Evolutionary conservation across 2,888 invertebrate species (phyloP).

Genomic region (Amphipyra tragopoginis): DNA sequence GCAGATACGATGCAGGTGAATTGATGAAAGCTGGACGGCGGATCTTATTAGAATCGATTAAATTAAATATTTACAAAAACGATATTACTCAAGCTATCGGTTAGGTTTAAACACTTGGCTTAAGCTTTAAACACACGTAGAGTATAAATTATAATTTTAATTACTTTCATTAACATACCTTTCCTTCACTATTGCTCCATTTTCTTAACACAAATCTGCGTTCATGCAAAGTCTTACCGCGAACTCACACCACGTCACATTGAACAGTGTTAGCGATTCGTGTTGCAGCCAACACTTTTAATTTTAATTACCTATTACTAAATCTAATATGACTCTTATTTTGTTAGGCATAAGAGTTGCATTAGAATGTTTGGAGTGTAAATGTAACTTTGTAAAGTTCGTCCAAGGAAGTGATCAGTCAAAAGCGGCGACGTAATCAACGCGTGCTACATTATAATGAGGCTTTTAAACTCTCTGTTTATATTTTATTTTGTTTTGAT

Average conservation of each 20-base stretch:
- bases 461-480: conserved; percentile 65
- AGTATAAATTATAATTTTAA: conserved; percentile 40
- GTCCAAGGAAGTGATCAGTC: conserved; percentile 77
- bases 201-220: conserved; percentile 54
- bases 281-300: conserved; percentile 56
- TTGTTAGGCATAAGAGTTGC: background rate
- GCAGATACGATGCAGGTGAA: too few species aligned
- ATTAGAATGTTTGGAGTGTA: conserved; percentile 1
- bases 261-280: conserved; percentile 49
- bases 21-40: too few species aligned
- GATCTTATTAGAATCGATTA: too few species aligned
- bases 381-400: conserved; percentile 33
- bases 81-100: background rate
- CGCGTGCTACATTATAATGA: conserved; percentile 77
- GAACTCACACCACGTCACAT: conserved; percentile 43
- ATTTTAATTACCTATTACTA: conserved; percentile 22
- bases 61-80: too few species aligned
- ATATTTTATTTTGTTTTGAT: conserved; percentile 59
- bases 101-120: conserved; percentile 1
- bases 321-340: conserved; percentile 10
- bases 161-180: conserved; percentile 46
- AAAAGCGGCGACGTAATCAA: conserved; percentile 72
- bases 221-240: conserved; percentile 49
- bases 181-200: conserved; percentile 41
- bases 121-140: background rate